Conservation (phyloP, 2,797 vertebrate species). For the Micrastur ruficollis region DNA sequence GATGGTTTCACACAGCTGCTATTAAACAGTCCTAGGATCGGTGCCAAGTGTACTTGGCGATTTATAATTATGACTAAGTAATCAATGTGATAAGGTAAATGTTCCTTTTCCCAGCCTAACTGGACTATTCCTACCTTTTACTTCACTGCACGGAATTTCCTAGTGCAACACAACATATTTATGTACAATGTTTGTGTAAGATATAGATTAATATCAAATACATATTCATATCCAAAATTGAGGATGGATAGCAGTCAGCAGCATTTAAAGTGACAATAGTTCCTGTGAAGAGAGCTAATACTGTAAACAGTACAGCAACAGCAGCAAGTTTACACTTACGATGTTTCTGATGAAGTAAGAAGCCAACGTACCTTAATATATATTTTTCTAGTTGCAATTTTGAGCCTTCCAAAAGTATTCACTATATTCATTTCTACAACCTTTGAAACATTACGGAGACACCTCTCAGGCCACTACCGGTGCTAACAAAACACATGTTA, state of each 20-base stretch:
- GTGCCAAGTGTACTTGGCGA: constrained; percentile 9
- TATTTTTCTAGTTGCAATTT: background rate
- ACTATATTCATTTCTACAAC: background rate
- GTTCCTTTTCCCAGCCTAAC: background rate
- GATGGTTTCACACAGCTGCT: background rate
- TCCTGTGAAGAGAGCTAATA: background rate
- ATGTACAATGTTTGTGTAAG: background rate
- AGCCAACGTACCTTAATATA: background rate
- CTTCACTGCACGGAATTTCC: background rate
- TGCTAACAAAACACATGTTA: background rate
- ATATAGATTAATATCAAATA: background rate
- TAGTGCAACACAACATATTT: background rate
- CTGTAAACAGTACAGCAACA: background rate
- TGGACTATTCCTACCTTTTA: background rate
- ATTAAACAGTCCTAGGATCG: constrained; percentile 16
- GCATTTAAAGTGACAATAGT: background rate
- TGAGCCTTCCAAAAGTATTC: background rate
- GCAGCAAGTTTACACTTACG: background rate
- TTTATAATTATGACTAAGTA: background rate
- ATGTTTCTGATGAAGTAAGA: background rate
- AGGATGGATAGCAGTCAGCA: background rate
- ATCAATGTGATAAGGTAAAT: constrained; percentile 29
- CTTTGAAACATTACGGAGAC: background rate
- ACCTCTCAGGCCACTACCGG: background rate
- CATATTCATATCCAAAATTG: background rate